A percentile compares a stretch with the other conserved stretches of the same genome.
Conservation (phyloP, 2,888 invertebrate genomes). For the Cerastis rubricosa region DNA sequence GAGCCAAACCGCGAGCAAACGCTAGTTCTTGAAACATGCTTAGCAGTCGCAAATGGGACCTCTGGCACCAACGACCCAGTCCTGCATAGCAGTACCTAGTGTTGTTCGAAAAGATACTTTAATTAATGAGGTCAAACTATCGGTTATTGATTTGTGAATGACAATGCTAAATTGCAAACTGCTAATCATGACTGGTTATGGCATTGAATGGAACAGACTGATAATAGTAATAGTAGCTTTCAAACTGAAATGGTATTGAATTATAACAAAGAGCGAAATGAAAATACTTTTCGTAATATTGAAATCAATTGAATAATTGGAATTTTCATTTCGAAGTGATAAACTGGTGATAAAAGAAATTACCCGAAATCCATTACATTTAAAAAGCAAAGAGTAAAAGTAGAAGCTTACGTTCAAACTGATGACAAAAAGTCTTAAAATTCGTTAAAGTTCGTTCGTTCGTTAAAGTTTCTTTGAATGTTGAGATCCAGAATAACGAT, state of each 20-base stretch:
- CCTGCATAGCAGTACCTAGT: not conserved
- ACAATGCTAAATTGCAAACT: conserved; percentile 35
- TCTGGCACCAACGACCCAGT: not conserved
- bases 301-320: conserved; percentile 5
- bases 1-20: too few relatives aligned
- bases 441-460: too few relatives aligned
- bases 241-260: conserved; percentile 30
- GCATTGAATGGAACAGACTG: not conserved
- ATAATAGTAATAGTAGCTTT: conserved; percentile 32
- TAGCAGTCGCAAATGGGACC: too few relatives aligned
- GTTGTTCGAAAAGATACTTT: conserved; percentile 30
- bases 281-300: conserved; percentile 11
- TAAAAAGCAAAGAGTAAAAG: not conserved
- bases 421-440: too few relatives aligned
- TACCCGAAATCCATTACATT: not conserved
- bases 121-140: conserved; percentile 39
- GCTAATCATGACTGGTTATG: conserved; percentile 45
- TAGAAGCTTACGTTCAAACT: too few relatives aligned
- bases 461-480: too few relatives aligned
- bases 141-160: conserved; percentile 43
- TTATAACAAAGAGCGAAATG: conserved; percentile 1
- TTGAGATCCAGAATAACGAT: not conserved
- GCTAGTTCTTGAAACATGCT: too few relatives aligned
- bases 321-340: not conserved
- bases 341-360: not conserved